Base-by-base conservation (phyloP, 2,113 vertebrate genomes). In the Xyrauchen texanus region DNA sequence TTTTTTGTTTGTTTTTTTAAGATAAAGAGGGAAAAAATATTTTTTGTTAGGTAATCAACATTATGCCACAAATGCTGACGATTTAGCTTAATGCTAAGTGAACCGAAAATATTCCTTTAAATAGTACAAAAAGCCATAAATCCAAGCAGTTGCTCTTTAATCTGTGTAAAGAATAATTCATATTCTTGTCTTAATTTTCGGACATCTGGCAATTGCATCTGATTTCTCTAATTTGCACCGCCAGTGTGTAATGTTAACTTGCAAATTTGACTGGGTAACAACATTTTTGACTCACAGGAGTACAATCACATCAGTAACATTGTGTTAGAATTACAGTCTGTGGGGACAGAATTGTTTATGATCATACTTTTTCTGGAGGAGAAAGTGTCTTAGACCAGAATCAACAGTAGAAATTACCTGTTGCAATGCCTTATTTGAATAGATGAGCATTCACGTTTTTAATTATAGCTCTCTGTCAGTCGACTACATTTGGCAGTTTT, bases 311-410 rank as follows among this genome's bases (percentile, higher is more conserved):
- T 16, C 49, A 67, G n/a, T 49, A 34, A 34, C 21, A 34, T 34
- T 6, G 3, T 65, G 42, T 46, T 66, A 68, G 49, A 67, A 67
- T 67, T 11, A 65, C 44, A 46, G 44, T 65, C 12, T 65, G 63
- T 45, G 44, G 44, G 44, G 63, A 65, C 63, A 65, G 63, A 34
- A n/a, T 42, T 65, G 46, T 67, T 67, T 67, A 49, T n/a, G 44
- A 67, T 67, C 13, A 67, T 16, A 34, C 5, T 46, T 51, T 15
- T 68, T n/a, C 66, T 21, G 4, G 47, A 16, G 9, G 45, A 67
- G 15, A 67, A 67, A 67, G 62, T 15, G 45, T 66, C 64, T 8
- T 45, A 6, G 13, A 11, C 66, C 51, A 5, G 15, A 68, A 6
- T 68, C 47, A 68, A 52, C 8, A 68, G 15, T 6, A 5, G 51